Base-by-base conservation (phyloP, 2,888 invertebrate species). In the Drosophila kanekoi region DNA sequence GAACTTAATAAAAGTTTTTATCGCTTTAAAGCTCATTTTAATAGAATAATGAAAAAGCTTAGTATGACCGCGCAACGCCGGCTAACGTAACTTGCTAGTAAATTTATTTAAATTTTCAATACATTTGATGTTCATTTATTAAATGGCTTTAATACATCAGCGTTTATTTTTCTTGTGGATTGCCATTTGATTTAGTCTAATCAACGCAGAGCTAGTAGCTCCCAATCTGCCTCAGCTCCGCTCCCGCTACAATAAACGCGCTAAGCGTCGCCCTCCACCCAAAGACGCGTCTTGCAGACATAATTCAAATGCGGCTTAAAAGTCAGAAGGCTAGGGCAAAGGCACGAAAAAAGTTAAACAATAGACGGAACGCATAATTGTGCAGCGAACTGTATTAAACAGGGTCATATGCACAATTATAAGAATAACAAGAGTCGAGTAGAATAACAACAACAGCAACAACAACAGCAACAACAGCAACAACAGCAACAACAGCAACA, bases 331-430 rank as follows among this genome's bases (percentile, higher is more conserved):
- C 61, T 41, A 66, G 16, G 38, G 23, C 60, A 40, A 43, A 38
- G 33, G 41, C 38, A 28, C 37, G 35, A 56, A 16, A 48, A 45
- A 44, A 45, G 64, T 60, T 63, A 62, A 70, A 52, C 66, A 62
- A 65, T 66, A 62, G 74, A 47, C 54, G 71, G 8, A 68, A 72
- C 72, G 69, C 63, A 79, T 65, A 85, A 82, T 88, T 84, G 88
- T 73, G 71, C 84, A 75, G 63, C 79, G 84, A 84, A 84, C 88
- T 84, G 88, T 88, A 80, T 77, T 88, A 84, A 84, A 82, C 82
- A 82, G 88, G 84, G 84, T 85, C 84, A 88, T 87, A 82, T 84
- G 88, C 88, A 68, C 84, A 86, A 87, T 84, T 87, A 87, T 80
- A 84, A 77, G 78, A 87, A 87, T 69, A 86, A 69, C 71, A 72